These are phyloP conservation scores for Marisa cornuarietis DNA, from an alignment of 1,140 invertebrate genomes.

Conservation along the genomic window DNA sequence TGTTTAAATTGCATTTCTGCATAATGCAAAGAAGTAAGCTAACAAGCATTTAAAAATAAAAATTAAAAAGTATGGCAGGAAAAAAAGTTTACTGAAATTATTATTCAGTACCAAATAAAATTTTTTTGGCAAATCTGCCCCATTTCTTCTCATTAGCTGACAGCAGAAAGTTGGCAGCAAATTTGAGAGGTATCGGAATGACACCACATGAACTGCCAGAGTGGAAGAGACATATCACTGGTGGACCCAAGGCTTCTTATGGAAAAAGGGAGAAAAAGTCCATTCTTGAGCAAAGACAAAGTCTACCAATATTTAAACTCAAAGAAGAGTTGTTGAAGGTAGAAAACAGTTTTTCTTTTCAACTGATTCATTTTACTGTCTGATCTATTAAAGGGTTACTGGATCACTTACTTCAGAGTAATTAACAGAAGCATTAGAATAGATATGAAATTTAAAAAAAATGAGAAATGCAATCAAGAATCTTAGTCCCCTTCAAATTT, in stretches of 20 bases:
- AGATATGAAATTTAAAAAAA: no score
- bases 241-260: constrained; percentile 96
- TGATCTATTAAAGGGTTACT: not conserved
- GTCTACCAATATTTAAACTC: constrained; percentile 94
- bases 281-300: constrained; percentile 95
- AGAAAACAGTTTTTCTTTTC: constrained; percentile 11
- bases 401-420: no score
- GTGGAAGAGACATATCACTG: constrained; percentile 99
- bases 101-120: not conserved
- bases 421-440: no score
- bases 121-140: not conserved
- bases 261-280: constrained; percentile 94
- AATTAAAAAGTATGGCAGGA: not conserved
- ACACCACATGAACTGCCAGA: constrained; percentile 84
- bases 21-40: no score
- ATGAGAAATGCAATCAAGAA: no score
- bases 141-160: constrained; percentile 68
- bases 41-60: not conserved
- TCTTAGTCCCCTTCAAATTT: no score
- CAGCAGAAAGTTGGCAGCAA: constrained; percentile 76
- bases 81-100: not conserved
- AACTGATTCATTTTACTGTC: not conserved
- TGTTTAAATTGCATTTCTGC: no score
- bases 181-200: constrained; percentile 82
- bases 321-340: constrained; percentile 94